phyloP scores from a whole-genome alignment of 2,113 vertebrate species.

The Stegastes partitus region DNA sequence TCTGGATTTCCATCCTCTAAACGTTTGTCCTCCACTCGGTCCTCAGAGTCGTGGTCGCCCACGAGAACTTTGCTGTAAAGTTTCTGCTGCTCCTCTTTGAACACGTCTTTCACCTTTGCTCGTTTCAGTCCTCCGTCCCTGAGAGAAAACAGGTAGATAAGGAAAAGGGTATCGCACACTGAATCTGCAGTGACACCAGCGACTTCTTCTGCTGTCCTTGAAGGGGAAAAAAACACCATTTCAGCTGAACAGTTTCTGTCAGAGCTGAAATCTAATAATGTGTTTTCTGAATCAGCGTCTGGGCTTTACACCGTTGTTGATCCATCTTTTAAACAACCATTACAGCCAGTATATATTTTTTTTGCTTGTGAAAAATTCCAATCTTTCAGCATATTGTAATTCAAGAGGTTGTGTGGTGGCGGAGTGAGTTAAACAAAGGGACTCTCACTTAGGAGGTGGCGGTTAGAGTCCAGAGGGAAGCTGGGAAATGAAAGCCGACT shows the following conservation, averaged over 20 bases:
- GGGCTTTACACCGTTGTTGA: background rate
- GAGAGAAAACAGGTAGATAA: conserved; percentile 6
- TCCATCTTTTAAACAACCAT: background rate
- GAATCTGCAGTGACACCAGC: background rate
- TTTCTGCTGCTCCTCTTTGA: conserved; percentile 94
- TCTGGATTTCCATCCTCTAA: conserved; percentile 29
- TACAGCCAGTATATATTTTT: too few relatives aligned
- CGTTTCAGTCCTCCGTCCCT: conserved; percentile 96
- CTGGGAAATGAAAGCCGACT: too few relatives aligned
- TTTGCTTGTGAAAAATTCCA: too few relatives aligned
- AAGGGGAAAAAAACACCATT: too few relatives aligned
- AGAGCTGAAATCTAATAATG: background rate
- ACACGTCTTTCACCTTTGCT: conserved; percentile 91
- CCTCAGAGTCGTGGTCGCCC: conserved; percentile 86
- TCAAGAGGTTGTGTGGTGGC: too few relatives aligned
- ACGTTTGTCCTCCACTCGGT: conserved; percentile 83
- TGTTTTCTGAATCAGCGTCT: background rate
- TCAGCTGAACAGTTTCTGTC: background rate
- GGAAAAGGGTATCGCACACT: background rate
- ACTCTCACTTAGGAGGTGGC: too few relatives aligned
- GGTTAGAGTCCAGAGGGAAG: too few relatives aligned
- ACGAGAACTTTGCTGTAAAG: conserved; percentile 94
- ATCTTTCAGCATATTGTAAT: too few relatives aligned
- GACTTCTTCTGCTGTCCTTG: background rate
- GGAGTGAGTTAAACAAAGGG: too few relatives aligned